Evolutionary conservation across 2,888 invertebrate genomes (phyloP).

Genomic region (Plebejus anna): DNA sequence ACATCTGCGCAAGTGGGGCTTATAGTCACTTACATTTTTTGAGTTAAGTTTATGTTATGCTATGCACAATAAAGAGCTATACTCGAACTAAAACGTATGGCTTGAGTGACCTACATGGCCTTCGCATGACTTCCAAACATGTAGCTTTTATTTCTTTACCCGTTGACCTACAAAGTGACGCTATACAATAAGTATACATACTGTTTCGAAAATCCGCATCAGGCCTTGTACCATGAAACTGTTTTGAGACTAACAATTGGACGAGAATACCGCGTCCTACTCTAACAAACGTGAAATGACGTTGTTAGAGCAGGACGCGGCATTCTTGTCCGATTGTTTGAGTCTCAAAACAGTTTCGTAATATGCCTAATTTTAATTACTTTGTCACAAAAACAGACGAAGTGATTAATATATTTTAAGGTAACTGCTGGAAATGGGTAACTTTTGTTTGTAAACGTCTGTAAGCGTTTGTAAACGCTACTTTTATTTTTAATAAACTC

Average conservation of each 20-base stretch:
- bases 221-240: neutral
- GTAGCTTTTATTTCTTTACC: constrained; percentile 36
- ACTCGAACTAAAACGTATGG: neutral
- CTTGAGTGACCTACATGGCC: constrained; percentile 17
- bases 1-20: too few species aligned
- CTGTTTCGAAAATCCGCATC: constrained; percentile 25
- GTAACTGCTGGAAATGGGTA: neutral
- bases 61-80: neutral
- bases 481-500: too few species aligned
- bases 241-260: too few species aligned
- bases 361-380: neutral
- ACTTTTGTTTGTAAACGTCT: too few species aligned
- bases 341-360: too few species aligned
- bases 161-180: constrained; percentile 41
- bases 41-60: neutral
- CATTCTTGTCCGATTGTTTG: too few species aligned
- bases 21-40: neutral
- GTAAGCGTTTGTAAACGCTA: too few species aligned
- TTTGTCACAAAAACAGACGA: neutral
- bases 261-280: too few species aligned
- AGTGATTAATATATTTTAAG: neutral
- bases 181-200: constrained; percentile 25
- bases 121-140: constrained; percentile 31
- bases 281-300: too few species aligned
- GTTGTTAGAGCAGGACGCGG: too few species aligned